Evolutionary conservation across 1,140 invertebrate species (phyloP), one percentile per base, ranked within the genome.

Genomic region (Stenopsyche tienmushanensis): DNA sequence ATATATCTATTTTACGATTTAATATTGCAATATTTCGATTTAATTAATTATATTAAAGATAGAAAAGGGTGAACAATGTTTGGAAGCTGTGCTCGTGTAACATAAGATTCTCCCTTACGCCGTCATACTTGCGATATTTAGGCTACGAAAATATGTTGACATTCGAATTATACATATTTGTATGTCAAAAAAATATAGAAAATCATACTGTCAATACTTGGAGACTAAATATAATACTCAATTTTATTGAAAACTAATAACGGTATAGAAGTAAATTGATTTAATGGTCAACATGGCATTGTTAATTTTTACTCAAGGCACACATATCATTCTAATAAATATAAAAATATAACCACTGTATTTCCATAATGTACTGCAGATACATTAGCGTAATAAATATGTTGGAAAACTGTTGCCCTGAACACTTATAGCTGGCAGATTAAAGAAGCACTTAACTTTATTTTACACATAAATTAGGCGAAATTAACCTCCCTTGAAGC

Each of bases 101-200:
- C 23, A 60, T 47, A 47, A 60, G 23, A 60, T 60, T 60, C 34
- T 45, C 57, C 21, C 25, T 25, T 44, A 13, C 55, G 39, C 45
- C 53, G 52, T 41, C 63, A 58, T 65, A 54, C 39, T 10, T 45
- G 47, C 55, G 49, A 65, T 65, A 65, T 65, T 65, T 59, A 60
- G 55, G 64, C 50, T 59, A 65, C 17, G 54, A 57, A 65, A 65
- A 65, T 65, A 65, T 65, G 64, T 65, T 65, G 41, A 65, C 54
- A 65, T 60, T 52, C 49, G 55, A 65, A 65, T 65, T 65, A 65
- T 65, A 63, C 20, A 41, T 58, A 58, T 58, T 44, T 58, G 26
- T 15, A 44, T 54, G 39, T 42, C 18, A 21, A 29, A 44, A 65
- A 55, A 47, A 65, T 41, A 65, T 58, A 44, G 49, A 65, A 65